These are phyloP conservation scores for cat (Felis catus) DNA, from an alignment of 2,113 vertebrate species.

Conservation along the genomic window DNA sequence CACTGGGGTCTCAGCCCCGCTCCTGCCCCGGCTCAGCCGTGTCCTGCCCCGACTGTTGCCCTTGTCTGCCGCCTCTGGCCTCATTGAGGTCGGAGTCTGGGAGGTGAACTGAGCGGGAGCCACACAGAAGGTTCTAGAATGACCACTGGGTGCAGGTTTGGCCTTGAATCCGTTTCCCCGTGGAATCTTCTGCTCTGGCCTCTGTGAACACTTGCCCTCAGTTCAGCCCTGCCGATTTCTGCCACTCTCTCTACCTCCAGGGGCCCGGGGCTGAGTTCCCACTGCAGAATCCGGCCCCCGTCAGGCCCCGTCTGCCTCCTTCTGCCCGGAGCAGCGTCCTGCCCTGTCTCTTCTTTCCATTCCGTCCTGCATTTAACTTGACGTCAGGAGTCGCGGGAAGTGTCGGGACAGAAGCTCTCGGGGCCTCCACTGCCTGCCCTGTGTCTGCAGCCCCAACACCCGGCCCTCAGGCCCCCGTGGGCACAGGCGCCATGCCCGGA, in stretches of 20 bases:
- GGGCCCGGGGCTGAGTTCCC: fast-evolving
- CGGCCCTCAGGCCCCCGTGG: fast-evolving
- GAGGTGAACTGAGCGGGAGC: neutral
- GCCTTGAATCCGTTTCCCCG: fast-evolving
- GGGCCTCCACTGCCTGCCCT: neutral
- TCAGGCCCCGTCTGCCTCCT: neutral
- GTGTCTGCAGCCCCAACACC: neutral
- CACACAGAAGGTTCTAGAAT: fast-evolving
- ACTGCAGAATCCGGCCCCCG: neutral
- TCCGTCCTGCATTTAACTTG: neutral
- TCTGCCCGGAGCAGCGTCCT: fast-evolving
- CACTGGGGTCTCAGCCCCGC: fast-evolving
- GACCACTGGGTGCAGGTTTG: fast-evolving
- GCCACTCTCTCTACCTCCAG: neutral
- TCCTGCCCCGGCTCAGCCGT: neutral
- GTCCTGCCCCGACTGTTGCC: neutral
- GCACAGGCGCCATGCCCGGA: neutral
- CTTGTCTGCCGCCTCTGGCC: fast-evolving
- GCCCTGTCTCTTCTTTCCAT: neutral
- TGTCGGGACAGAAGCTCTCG: neutral
- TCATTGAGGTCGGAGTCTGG: fast-evolving
- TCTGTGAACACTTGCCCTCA: fast-evolving
- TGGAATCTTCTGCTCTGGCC: fast-evolving
- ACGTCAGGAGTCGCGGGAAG: neutral
- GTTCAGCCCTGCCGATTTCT: fast-evolving